These are phyloP conservation scores for Boloria euphrosyne DNA, from an alignment of 2,888 invertebrate genomes.

Conservation along the genomic window DNA sequence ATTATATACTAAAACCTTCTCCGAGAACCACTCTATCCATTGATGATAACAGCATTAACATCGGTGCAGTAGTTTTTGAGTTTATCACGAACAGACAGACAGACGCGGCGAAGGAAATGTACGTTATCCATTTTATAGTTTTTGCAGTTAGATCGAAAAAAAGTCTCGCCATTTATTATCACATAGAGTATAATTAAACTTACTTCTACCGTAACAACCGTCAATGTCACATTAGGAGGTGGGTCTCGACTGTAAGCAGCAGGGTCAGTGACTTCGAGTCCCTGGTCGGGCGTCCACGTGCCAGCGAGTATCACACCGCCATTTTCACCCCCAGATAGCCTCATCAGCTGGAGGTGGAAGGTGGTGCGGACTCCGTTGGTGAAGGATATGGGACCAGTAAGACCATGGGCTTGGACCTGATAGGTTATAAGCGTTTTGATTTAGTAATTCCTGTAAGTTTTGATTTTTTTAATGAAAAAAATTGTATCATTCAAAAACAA, in stretches of 20 bases:
- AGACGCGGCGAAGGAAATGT: too few relatives aligned
- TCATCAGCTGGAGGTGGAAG: slow-evolving; percentile 92
- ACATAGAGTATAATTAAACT: slow-evolving; percentile 13
- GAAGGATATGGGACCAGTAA: slow-evolving; percentile 94
- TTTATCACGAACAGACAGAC: too few relatives aligned
- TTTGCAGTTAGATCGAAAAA: too few relatives aligned
- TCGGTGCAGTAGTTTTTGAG: too few relatives aligned
- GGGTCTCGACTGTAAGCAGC: slow-evolving; percentile 92
- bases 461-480: too few relatives aligned
- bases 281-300: slow-evolving; percentile 88
- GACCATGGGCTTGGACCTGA: slow-evolving; percentile 90
- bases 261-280: slow-evolving; percentile 91
- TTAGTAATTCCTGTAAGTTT: too few relatives aligned
- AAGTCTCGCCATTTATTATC: too few relatives aligned
- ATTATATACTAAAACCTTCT: too few relatives aligned
- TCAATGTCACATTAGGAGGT: slow-evolving; percentile 91
- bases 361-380: slow-evolving; percentile 91
- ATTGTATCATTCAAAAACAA: too few relatives aligned
- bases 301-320: slow-evolving; percentile 88
- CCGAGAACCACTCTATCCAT: too few relatives aligned
- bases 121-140: too few relatives aligned
- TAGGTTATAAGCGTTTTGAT: slow-evolving; percentile 11
- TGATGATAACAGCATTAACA: too few relatives aligned
- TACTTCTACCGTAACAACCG: slow-evolving; percentile 95
- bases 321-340: slow-evolving; percentile 87